Evolutionary conservation across 2,113 vertebrate species (phyloP).

Genomic region (Nyctibius bracteatus): DNA sequence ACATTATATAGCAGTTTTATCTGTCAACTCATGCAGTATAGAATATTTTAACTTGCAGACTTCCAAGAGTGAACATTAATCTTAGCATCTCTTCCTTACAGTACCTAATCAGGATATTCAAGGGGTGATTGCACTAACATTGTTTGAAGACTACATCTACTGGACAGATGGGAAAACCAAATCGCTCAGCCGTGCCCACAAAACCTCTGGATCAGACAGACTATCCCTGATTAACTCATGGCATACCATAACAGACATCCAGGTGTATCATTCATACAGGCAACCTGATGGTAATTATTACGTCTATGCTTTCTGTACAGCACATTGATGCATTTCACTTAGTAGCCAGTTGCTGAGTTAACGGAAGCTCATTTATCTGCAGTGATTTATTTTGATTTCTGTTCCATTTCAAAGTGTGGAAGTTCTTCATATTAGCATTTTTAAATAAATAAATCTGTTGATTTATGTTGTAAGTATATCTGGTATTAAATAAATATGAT

Average conservation of each 20-base stretch:
- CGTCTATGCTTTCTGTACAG: conserved; percentile 11
- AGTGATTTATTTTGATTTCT: not conserved
- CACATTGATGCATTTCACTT: not conserved
- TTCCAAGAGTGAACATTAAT: conserved; percentile 69
- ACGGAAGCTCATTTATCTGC: not conserved
- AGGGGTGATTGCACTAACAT: conserved; percentile 92
- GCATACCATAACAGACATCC: conserved; percentile 96
- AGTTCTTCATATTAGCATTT: not conserved
- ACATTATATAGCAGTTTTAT: conserved; percentile 46
- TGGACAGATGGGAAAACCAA: conserved; percentile 99
- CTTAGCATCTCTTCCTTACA: conserved; percentile 73
- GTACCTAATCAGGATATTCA: conserved; percentile 93
- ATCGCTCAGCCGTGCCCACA: conserved; percentile 93
- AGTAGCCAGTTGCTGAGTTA: not conserved
- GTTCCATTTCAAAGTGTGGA: not conserved
- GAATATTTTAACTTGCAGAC: conserved; percentile 67
- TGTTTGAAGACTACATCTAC: conserved; percentile 98
- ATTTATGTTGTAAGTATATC: not conserved
- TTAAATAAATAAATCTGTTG: not conserved
- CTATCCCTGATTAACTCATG: conserved; percentile 93
- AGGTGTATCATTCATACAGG: conserved; percentile 94
- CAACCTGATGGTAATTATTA: conserved; percentile 92
- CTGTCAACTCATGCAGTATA: conserved; percentile 53
- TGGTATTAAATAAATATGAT: not conserved
- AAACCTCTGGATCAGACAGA: conserved; percentile 88